These are phyloP conservation scores for Lemur catta DNA, from an alignment of 2,797 vertebrate genomes.

Conservation along the genomic window DNA sequence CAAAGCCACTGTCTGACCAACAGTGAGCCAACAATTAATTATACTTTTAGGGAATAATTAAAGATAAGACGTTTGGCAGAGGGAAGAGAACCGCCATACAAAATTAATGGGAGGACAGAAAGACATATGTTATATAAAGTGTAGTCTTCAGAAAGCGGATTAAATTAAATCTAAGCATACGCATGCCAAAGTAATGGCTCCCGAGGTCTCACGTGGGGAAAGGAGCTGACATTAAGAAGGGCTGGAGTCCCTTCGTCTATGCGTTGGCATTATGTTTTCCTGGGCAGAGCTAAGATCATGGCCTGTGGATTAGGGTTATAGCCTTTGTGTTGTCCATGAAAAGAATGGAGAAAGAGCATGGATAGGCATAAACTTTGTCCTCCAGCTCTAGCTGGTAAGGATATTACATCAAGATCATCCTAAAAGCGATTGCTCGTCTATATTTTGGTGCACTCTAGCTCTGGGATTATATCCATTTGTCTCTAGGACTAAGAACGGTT, in stretches of 20 bases:
- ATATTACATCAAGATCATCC: background rate
- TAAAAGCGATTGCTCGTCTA: background rate
- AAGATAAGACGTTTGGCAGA: background rate
- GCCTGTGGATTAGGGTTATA: background rate
- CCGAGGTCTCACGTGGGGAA: background rate
- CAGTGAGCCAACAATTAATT: background rate
- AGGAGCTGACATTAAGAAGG: background rate
- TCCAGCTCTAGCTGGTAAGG: background rate
- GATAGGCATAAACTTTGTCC: background rate
- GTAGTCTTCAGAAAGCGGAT: background rate
- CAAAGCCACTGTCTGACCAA: background rate
- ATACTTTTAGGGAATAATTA: background rate
- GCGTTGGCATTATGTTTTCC: background rate
- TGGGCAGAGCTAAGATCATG: background rate
- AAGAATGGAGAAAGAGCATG: background rate
- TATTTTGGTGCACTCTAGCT: background rate
- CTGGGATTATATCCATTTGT: background rate
- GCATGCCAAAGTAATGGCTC: background rate
- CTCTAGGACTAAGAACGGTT: background rate
- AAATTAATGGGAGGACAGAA: background rate
- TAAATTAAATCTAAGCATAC: background rate
- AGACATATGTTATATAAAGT: background rate
- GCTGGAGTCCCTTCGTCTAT: rapidly evolving
- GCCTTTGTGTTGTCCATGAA: background rate
- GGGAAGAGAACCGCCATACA: background rate